phyloP scores from a whole-genome alignment of 92 coral and sea anemone species.

The Umimayanthus kanabou region DNA sequence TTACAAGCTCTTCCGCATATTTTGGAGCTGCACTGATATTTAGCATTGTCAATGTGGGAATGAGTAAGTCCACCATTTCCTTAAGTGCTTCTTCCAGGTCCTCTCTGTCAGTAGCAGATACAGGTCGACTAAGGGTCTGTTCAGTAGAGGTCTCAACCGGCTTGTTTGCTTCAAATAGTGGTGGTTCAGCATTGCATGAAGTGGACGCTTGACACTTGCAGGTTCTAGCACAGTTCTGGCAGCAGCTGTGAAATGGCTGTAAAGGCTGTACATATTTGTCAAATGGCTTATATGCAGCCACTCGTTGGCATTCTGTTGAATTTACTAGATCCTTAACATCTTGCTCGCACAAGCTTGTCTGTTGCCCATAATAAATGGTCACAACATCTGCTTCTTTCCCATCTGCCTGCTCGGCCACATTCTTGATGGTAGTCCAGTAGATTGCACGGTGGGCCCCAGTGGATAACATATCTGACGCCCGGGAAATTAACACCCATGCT shows the following conservation, averaged over 20 bases:
- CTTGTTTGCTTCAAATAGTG: conserved; percentile 29
- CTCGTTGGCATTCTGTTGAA: conserved; percentile 54
- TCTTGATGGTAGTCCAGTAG: conserved; percentile 45
- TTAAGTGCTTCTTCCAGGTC: conserved; percentile 44
- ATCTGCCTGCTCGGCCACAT: conserved; percentile 36
- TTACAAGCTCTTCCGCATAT: not conserved
- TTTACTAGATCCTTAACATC: conserved; percentile 53
- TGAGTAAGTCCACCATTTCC: conserved; percentile 31
- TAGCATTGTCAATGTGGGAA: not conserved
- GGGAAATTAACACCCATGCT: conserved; percentile 45
- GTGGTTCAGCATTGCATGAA: conserved; percentile 10
- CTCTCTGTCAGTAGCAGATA: conserved; percentile 39
- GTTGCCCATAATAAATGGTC: conserved; percentile 58
- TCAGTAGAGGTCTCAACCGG: not conserved
- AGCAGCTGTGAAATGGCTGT: not conserved
- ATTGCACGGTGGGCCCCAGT: conserved; percentile 47
- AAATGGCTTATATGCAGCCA: conserved; percentile 63
- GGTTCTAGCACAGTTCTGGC: conserved; percentile 4
- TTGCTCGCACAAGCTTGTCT: conserved; percentile 50
- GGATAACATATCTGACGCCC: conserved; percentile 16
- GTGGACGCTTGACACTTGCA: conserved; percentile 10
- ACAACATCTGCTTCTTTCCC: conserved; percentile 37
- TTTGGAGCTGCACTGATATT: too few species aligned
- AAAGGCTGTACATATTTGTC: conserved; percentile 33
- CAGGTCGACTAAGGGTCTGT: conserved; percentile 41